Evolutionary conservation across 2,797 vertebrate genomes (phyloP), one percentile per base, ranked within the genome.

Genomic region (Neosilurus mollespiculum): DNA sequence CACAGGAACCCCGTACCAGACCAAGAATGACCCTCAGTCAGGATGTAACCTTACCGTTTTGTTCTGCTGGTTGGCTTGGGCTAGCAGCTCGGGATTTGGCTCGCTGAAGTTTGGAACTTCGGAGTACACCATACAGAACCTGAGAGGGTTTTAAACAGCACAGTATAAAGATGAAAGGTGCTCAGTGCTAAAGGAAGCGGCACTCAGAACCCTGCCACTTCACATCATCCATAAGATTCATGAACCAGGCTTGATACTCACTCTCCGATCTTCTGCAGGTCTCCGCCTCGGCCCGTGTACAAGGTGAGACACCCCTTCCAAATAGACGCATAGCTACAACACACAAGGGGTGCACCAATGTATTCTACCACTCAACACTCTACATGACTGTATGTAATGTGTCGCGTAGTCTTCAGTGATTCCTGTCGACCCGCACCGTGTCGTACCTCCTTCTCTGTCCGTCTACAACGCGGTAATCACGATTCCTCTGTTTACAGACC

Each of bases 41-140:
- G 4, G 43, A 5, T 54, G 6, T 30, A 15, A 89, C 94, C 96
- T 93, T 95, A 99, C 98, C 93, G 92, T 92, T 93, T 97, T 98
- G 92, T 94, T 97, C 85, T 95, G 94, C 89, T 93, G 93, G 89
- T 93, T 95, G n/a, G 89, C 75, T 90, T 96, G 97, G 87, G 93
- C 87, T 24, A 94, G 9, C 88, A 97, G 94, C 64, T 99, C 98
- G 0, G 93, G 94, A 91, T 97, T 99, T 90, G 98, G 97, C 87
- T 99, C 98, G 58, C 98, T 99, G 93, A 99, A 99, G 93, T 99
- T 99, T 90, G 98, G 98, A 90, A 99, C 95, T 94, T 99, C 98
- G 59, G 98, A 99, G 90, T 98, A 99, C 34, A 99, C 97, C 98
- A 99, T 99, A 90, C 98, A 99, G 93, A 99, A 99, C 90, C 98